These are phyloP conservation scores for Nyctereutes procyonoides DNA, from an alignment of 2,113 vertebrate genomes.

Conservation along the genomic window DNA sequence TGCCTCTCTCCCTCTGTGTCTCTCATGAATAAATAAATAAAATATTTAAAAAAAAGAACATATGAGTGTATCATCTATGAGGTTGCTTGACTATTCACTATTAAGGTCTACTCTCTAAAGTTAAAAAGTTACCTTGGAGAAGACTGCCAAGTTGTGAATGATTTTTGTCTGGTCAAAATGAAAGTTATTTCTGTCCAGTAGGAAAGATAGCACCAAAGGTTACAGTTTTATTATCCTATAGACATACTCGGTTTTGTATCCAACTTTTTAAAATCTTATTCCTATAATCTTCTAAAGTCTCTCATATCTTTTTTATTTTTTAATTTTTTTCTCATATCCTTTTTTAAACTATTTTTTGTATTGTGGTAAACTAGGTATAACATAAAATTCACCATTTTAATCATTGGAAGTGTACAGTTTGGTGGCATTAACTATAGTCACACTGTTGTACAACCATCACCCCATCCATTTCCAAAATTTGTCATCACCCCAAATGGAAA, in stretches of 20 bases:
- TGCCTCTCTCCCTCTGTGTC: too few species aligned
- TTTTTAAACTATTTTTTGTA: background rate
- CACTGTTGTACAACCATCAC: slow-evolving; percentile 24
- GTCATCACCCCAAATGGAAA: slow-evolving; percentile 16
- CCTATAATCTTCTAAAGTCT: background rate
- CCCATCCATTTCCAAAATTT: slow-evolving; percentile 27
- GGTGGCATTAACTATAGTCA: background rate
- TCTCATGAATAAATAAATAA: too few species aligned
- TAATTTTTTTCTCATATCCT: background rate
- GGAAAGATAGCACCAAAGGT: background rate
- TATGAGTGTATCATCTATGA: background rate
- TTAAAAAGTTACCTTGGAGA: background rate
- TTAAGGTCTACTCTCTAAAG: background rate
- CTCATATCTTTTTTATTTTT: background rate
- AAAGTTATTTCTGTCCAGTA: slow-evolving; percentile 50
- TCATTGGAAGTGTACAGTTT: background rate
- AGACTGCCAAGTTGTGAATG: background rate
- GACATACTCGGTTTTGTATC: slow-evolving; percentile 1
- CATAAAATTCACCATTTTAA: slow-evolving; percentile 6
- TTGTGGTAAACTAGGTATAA: background rate
- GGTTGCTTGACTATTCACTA: background rate
- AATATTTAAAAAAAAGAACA: background rate
- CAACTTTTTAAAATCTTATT: background rate
- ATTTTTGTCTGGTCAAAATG: slow-evolving; percentile 48
- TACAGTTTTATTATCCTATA: slow-evolving; percentile 15